Base-by-base conservation (phyloP, 2,888 invertebrate species). In the Meghimatium bilineatum region DNA sequence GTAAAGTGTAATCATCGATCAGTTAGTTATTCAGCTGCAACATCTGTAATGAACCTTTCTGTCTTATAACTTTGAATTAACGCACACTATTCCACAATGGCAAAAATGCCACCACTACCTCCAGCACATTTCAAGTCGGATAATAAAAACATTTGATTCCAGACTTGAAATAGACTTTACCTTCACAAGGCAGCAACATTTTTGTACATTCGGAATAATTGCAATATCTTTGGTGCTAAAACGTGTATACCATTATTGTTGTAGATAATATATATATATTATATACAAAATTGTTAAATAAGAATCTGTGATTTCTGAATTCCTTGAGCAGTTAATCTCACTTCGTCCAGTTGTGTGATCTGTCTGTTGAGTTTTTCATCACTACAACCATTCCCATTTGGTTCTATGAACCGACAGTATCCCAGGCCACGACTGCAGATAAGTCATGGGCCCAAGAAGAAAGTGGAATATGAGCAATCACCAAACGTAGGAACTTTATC, bases 391-490 rank as follows among this genome's bases (percentile, higher is more conserved):
- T 81, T 85, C 52, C 56, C 71, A 78, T 76, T 80, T 80, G 82
- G 82, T 88, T 89, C 87, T 88, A 92, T 92, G 92, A 91, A 89
- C 90, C 86, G 89, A 67, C 87, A 85, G 88, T 87, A 90, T 81
- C 85, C 83, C 79, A 85, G 92, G 90, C 91, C 92, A 89, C 88
- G 92, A 87, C 90, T 90, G 80, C 84, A 88, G 52, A 89, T 91
- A 74, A 90, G 90, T 90, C 89, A 91, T 92, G 92, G 91, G 90
- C 90, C 89, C 81, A 91, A 92, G 88, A 90, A 90, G 88, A 88
- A 87, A 85, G 84, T 86, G 80, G 88, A 88, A 88, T 89, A 85
- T 75, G 89, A 88, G 81, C 87, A 84, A 81, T 85, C 89, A 87
- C 86, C 90, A 85, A 89, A 89, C 85, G 86, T 89, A 85, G 93